Evolutionary conservation across 2,113 vertebrate species (phyloP).

Genomic region (Heterocephalus glaber): DNA sequence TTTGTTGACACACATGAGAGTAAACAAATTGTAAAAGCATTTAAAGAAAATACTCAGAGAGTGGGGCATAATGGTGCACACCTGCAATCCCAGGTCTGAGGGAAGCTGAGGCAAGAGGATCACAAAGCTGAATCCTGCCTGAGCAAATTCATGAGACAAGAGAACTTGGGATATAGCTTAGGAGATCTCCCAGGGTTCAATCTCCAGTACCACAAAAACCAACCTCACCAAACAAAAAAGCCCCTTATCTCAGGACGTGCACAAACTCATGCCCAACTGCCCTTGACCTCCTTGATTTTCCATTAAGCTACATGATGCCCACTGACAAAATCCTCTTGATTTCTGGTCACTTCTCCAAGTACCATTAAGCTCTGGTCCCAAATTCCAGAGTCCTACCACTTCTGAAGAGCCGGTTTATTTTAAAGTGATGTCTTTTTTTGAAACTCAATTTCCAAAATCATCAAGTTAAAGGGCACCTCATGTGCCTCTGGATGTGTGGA

Average conservation of each 20-base stretch:
- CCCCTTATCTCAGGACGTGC: not conserved
- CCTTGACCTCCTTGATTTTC: not conserved
- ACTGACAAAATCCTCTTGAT: not conserved
- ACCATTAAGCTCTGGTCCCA: not conserved
- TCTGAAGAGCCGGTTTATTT: not conserved
- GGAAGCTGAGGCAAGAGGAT: not conserved
- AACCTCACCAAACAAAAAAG: not conserved
- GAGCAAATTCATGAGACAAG: not conserved
- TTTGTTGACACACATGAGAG: not conserved
- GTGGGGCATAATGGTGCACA: not conserved
- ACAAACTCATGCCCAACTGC: not conserved
- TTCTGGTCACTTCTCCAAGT: not conserved
- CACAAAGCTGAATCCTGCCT: too few relatives aligned
- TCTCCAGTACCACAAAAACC: not conserved
- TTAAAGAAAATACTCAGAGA: not conserved
- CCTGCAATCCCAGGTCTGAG: not conserved
- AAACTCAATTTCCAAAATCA: not conserved
- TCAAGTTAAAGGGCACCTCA: not conserved
- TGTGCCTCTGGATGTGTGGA: not conserved
- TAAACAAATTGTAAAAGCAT: not conserved
- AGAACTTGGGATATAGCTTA: not conserved
- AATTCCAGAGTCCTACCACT: not conserved
- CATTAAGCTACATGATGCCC: not conserved
- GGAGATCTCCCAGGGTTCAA: not conserved
- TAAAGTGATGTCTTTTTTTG: not conserved